These are phyloP conservation scores for Temnothorax longispinosus DNA, from an alignment of 1,140 invertebrate genomes.

Conservation along the genomic window DNA sequence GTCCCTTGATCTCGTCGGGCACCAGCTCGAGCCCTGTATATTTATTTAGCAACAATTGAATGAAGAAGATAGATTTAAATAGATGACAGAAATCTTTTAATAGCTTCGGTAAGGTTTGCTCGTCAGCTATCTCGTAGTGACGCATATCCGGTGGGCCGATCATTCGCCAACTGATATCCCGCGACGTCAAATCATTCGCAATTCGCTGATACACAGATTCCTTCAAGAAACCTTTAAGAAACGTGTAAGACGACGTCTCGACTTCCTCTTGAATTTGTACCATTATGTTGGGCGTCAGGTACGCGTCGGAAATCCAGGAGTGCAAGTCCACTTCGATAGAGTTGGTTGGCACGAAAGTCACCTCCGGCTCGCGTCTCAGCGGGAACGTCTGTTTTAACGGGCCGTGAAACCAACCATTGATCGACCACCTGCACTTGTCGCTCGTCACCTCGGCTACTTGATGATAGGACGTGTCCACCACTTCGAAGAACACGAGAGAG, in stretches of 20 bases:
- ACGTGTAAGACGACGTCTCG: constrained; percentile 87
- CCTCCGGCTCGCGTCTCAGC: constrained; percentile 51
- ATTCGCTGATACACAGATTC: constrained; percentile 84
- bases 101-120: constrained; percentile 81
- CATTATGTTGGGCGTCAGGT: constrained; percentile 84
- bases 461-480: constrained; percentile 87
- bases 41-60: constrained; percentile 86
- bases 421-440: constrained; percentile 88
- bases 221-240: constrained; percentile 86
- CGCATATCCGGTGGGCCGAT: constrained; percentile 88
- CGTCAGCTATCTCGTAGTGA: constrained; percentile 87
- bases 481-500: constrained; percentile 91
- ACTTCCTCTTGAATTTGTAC: constrained; percentile 86
- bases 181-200: constrained; percentile 82
- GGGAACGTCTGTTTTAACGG: constrained; percentile 68
- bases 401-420: constrained; percentile 93
- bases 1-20: constrained; percentile 71
- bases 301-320: constrained; percentile 85
- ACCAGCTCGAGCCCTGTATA: constrained; percentile 89
- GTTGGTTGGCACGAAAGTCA: constrained; percentile 69
- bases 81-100: constrained; percentile 84
- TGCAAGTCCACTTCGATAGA: constrained; percentile 77
- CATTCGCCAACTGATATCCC: constrained; percentile 87
- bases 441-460: constrained; percentile 89
- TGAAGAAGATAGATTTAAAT: constrained; percentile 86